Percentiles rank a stretch among this genome's conserved stretches.
These are phyloP conservation scores for Scartelaos histophorus DNA, from an alignment of 2,113 vertebrate genomes.

Conservation along the genomic window DNA sequence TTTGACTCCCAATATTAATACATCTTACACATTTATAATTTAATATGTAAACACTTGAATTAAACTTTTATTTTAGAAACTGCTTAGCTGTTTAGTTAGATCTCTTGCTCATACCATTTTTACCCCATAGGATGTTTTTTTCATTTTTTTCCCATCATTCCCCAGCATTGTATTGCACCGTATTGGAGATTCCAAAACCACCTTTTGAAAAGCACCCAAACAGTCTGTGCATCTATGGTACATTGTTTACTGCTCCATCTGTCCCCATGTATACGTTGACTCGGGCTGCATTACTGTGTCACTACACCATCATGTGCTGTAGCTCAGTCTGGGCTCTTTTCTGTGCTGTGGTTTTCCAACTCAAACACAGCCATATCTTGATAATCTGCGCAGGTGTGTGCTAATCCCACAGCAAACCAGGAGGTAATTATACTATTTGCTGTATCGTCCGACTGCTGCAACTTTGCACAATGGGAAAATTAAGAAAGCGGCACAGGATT, in stretches of 20 bases:
- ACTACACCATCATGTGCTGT: slow-evolving; percentile 16
- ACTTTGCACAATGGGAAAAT: slow-evolving; percentile 40
- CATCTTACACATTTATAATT: background rate
- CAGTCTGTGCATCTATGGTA: background rate
- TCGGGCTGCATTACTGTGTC: background rate
- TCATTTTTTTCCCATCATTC: background rate
- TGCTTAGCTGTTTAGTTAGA: too few species aligned
- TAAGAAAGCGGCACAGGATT: slow-evolving; percentile 43
- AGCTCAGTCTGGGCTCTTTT: slow-evolving; percentile 8
- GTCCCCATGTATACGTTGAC: slow-evolving; percentile 12
- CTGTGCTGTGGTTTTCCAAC: slow-evolving; percentile 30
- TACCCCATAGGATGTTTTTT: background rate
- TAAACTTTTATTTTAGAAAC: background rate
- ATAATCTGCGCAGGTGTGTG: slow-evolving; percentile 58
- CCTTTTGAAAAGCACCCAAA: background rate
- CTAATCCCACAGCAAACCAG: slow-evolving; percentile 64
- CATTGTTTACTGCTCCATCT: slow-evolving; percentile 23
- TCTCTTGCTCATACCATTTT: background rate
- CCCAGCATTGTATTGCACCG: background rate
- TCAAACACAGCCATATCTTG: slow-evolving; percentile 29
- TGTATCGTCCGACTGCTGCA: slow-evolving; percentile 50
- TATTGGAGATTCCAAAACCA: background rate
- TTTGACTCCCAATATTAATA: background rate
- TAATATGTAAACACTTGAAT: background rate
- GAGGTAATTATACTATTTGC: slow-evolving; percentile 64